Evolutionary conservation across 2,888 invertebrate species (phyloP).

Genomic region (Apodemia hepburni): DNA sequence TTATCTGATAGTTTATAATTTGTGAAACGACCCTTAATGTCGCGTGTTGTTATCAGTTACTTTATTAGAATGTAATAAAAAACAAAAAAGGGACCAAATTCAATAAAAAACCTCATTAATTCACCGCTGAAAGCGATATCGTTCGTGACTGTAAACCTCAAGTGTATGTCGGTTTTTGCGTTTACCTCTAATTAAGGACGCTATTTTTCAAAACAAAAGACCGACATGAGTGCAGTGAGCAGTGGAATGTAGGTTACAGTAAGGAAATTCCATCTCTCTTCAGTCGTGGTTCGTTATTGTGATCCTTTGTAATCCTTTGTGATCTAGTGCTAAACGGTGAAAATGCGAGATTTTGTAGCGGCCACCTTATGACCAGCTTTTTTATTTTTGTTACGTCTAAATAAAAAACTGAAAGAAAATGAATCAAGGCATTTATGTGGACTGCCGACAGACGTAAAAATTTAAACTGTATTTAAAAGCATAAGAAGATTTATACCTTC

Average conservation of each 20-base stretch:
- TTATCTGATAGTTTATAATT: slow-evolving; percentile 12
- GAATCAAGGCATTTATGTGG: too few species aligned
- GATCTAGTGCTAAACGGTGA: background rate
- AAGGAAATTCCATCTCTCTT: background rate
- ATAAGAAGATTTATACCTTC: too few species aligned
- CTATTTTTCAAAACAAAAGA: slow-evolving; percentile 17
- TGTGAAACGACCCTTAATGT: slow-evolving; percentile 11
- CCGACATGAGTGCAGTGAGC: slow-evolving; percentile 5
- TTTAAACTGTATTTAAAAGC: too few species aligned
- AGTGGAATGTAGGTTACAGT: slow-evolving; percentile 9
- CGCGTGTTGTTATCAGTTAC: slow-evolving; percentile 14
- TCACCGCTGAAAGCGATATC: slow-evolving; percentile 26
- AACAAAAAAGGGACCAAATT: slow-evolving; percentile 10
- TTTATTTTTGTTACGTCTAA: too few species aligned
- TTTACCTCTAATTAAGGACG: slow-evolving; percentile 37
- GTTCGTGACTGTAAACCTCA: slow-evolving; percentile 39
- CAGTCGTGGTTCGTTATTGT: background rate
- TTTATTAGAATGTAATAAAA: slow-evolving; percentile 15
- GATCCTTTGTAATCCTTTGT: background rate
- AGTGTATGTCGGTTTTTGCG: slow-evolving; percentile 46
- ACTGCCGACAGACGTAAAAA: too few species aligned
- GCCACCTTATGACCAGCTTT: background rate
- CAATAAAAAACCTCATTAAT: slow-evolving; percentile 24
- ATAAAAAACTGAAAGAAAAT: too few species aligned
- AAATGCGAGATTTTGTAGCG: background rate